Base-by-base conservation (phyloP, 2,113 vertebrate genomes). In the Sinocyclocheilus maitianheensis region DNA sequence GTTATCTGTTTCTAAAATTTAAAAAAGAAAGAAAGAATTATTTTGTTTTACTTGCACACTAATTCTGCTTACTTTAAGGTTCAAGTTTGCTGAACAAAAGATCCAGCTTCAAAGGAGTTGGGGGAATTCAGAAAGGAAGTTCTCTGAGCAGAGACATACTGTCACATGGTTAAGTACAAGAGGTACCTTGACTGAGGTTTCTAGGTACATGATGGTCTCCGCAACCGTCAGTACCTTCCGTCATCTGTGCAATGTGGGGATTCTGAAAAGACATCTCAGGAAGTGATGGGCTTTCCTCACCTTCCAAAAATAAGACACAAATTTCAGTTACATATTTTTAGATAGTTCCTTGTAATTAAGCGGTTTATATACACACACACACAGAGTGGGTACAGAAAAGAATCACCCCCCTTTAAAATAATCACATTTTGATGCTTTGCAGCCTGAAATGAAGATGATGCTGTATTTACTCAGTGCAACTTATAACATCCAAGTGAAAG, bases 101-200 rank as follows among this genome's bases (percentile, higher is more conserved):
- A n/a, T 16, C 12, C 12, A n/a, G 37, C 55, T 58, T 78, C 53
- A 78, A 78, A 78, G 34, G 26, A 60, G 48, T 30, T 26, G 16
- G 3, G 53, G 30, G 51, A 55, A 37, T 79, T 43, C 30, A 37
- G 34, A 63, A 16, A 43, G 30, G 67, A 60, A 60, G 34, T 20
- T 74, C 26, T 34, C 65, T 12, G 77, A 58, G 53, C 9, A 11
- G 7, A 77, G 51, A 10, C 34, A 34, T 2, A 85, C 51, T 40
- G 18, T 72, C 51, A 10, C 5, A 58, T 58, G 67, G 55, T 22
- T 63, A 46, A 46, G 72, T 78, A 22, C 63, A 16, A 86, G 22
- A 67, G 40, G 22, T 90, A 87, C 83, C 87, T 87, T 81, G 83
- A 84, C 83, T 83, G 71, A 51, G 75, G 37, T 48, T 58, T 63